These are phyloP conservation scores for Tapera naevia DNA, from an alignment of 2,797 vertebrate genomes.

Conservation along the genomic window DNA sequence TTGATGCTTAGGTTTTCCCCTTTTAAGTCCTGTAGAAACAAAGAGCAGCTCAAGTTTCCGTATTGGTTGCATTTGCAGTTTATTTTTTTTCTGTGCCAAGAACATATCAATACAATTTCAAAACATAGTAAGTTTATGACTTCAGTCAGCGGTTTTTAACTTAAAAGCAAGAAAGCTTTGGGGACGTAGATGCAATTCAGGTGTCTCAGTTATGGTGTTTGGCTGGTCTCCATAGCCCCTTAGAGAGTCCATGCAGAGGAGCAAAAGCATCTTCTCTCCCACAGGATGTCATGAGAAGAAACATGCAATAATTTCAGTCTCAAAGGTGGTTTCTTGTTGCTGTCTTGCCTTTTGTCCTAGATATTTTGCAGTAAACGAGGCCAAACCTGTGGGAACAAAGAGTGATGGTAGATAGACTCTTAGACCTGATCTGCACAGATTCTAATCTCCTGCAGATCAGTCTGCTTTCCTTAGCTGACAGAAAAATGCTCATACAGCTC, in stretches of 20 bases:
- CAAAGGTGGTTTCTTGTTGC: slow-evolving; percentile 21
- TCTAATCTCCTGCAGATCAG: not conserved
- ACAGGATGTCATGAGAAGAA: not conserved
- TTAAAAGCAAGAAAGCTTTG: slow-evolving; percentile 21
- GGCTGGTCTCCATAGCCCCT: not conserved
- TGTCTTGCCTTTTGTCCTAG: slow-evolving; percentile 42
- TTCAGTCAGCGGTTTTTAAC: slow-evolving; percentile 28
- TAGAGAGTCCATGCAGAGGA: not conserved
- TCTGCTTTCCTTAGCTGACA: not conserved
- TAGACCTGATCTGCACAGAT: not conserved
- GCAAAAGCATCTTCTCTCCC: slow-evolving; percentile 1
- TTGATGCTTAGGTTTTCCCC: slow-evolving; percentile 18
- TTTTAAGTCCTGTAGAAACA: slow-evolving; percentile 38
- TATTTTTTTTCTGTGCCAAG: slow-evolving; percentile 27
- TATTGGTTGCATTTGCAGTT: slow-evolving; percentile 39
- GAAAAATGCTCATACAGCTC: not conserved
- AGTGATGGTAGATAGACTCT: not conserved
- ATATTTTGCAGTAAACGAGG: slow-evolving; percentile 17
- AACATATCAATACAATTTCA: slow-evolving; percentile 49
- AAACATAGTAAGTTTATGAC: slow-evolving; percentile 7
- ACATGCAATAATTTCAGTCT: not conserved
- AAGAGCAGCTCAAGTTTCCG: slow-evolving; percentile 30
- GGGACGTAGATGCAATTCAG: not conserved
- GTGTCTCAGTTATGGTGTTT: not conserved
- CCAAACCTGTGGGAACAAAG: not conserved